phyloP scores from a whole-genome alignment of 1,140 invertebrate genomes.

The Diploscapter pachys region DNA sequence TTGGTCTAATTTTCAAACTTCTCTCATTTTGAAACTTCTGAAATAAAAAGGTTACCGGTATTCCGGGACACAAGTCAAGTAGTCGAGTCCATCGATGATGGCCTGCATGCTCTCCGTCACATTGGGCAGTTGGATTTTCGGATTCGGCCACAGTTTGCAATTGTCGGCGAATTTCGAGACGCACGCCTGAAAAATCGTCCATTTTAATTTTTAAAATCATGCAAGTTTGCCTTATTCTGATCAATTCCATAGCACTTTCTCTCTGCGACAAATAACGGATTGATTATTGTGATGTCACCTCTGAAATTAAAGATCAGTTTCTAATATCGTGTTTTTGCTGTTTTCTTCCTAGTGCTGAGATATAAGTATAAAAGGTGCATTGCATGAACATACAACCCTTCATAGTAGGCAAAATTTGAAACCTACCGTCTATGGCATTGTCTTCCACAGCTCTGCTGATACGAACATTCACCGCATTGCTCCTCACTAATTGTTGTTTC shows the following conservation, averaged over 20 bases:
- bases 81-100: slow-evolving; percentile 52
- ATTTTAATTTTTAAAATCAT: slow-evolving; percentile 5
- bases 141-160: slow-evolving; percentile 55
- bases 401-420: neutral
- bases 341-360: too few species aligned
- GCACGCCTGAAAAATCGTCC: slow-evolving; percentile 21
- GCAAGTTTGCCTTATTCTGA: slow-evolving; percentile 42
- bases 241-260: slow-evolving; percentile 51
- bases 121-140: slow-evolving; percentile 43
- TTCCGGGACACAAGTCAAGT: slow-evolving; percentile 49
- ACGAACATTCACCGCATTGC: slow-evolving; percentile 54
- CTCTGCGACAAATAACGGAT: slow-evolving; percentile 55
- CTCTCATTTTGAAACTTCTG: neutral
- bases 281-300: slow-evolving; percentile 44
- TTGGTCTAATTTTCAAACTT: neutral
- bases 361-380: too few species aligned
- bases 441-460: slow-evolving; percentile 54
- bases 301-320: slow-evolving; percentile 35
- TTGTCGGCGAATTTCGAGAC: slow-evolving; percentile 27
- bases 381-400: neutral
- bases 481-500: slow-evolving; percentile 53
- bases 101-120: slow-evolving; percentile 45
- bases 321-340: neutral
- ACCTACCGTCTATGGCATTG: slow-evolving; percentile 51
- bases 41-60: slow-evolving; percentile 30